Percentiles rank a stretch among this genome's conserved stretches.
Conservation (phyloP, 1,140 invertebrate genomes). For the Camponotus pennsylvanicus region DNA sequence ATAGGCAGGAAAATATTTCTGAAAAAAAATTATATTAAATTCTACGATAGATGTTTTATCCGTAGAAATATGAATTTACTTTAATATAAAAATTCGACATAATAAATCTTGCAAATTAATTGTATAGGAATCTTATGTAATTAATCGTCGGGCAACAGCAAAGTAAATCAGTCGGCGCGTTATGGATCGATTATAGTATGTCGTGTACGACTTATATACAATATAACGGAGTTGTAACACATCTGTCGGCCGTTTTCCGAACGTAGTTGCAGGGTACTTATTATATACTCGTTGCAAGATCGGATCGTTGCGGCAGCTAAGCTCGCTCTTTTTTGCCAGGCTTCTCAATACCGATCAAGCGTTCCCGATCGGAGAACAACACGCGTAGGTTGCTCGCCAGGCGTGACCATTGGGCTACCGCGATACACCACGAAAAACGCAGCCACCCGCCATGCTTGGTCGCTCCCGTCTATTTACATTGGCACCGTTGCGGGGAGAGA, state of each 20-base stretch:
- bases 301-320: constrained; percentile 72
- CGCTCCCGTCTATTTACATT: constrained; percentile 80
- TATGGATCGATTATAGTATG: neutral
- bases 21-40: neutral
- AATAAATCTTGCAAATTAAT: neutral
- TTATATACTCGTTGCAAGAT: constrained; percentile 59
- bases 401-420: constrained; percentile 80
- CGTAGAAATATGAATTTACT: neutral
- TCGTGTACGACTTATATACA: constrained; percentile 1
- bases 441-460: constrained; percentile 73
- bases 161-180: neutral
- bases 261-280: constrained; percentile 19
- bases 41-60: neutral
- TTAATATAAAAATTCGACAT: neutral
- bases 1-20: neutral
- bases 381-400: constrained; percentile 76
- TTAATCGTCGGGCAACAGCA: neutral
- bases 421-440: constrained; percentile 80
- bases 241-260: constrained; percentile 18
- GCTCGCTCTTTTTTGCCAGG: constrained; percentile 69
- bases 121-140: neutral
- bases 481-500: constrained; percentile 64
- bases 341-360: constrained; percentile 78
- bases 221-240: constrained; percentile 24
- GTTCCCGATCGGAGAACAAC: constrained; percentile 73